These are phyloP conservation scores for Lithophane semibrunnea DNA, from an alignment of 2,888 invertebrate species.

Conservation along the genomic window DNA sequence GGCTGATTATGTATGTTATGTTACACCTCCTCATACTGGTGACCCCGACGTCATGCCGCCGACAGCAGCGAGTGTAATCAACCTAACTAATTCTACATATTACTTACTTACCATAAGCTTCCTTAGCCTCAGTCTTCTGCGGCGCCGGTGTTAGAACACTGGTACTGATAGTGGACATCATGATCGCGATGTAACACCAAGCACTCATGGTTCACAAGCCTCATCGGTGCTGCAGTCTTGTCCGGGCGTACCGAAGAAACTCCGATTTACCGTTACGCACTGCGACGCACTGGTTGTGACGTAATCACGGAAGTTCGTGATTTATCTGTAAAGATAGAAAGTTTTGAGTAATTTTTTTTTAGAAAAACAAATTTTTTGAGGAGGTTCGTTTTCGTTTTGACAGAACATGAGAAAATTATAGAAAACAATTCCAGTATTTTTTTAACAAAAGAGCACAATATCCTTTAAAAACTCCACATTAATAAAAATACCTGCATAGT, in stretches of 20 bases:
- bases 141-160: conserved; percentile 84
- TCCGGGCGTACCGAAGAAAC: conserved; percentile 66
- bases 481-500: too few relatives aligned
- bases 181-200: conserved; percentile 88
- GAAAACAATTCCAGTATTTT: not conserved
- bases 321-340: conserved; percentile 58
- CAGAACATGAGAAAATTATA: not conserved
- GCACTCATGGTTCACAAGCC: conserved; percentile 86
- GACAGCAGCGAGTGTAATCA: too few relatives aligned
- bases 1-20: too few relatives aligned
- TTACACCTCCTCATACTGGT: too few relatives aligned
- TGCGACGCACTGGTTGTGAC: conserved; percentile 9
- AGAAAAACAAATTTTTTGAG: not conserved
- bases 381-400: not conserved
- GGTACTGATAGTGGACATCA: conserved; percentile 86
- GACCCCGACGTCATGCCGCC: too few relatives aligned
- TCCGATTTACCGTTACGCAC: conserved; percentile 33
- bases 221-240: conserved; percentile 81
- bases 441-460: too few relatives aligned
- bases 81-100: not conserved
- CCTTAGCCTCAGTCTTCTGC: conserved; percentile 84
- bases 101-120: conserved; percentile 79
- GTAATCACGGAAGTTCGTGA: conserved; percentile 25
- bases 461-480: too few relatives aligned
- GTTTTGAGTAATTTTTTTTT: not conserved